Evolutionary conservation across 2,113 vertebrate genomes (phyloP).

Genomic region (Pelecanus crispus): DNA sequence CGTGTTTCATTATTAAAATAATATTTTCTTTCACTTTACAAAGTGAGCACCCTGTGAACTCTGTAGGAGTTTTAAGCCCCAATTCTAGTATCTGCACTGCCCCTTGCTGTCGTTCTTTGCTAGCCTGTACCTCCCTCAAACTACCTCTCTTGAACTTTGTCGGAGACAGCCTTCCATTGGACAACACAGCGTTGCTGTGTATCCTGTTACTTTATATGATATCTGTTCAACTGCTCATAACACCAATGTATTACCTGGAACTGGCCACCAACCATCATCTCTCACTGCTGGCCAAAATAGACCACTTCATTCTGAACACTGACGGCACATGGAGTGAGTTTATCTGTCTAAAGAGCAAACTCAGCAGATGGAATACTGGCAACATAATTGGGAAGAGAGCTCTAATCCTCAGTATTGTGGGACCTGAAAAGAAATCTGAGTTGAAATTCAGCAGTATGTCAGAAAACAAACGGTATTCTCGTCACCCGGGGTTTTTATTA

Average conservation of each 20-base stretch:
- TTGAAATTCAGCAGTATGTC: neutral
- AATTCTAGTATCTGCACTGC: neutral
- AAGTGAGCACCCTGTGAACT: neutral
- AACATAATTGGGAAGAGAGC: neutral
- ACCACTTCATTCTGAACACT: neutral
- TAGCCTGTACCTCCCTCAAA: neutral
- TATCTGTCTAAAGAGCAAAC: neutral
- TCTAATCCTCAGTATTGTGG: conserved; percentile 39
- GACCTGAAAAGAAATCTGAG: neutral
- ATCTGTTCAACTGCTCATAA: neutral
- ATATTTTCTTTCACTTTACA: neutral
- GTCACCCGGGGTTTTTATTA: neutral
- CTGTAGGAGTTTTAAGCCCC: neutral
- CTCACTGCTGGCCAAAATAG: neutral
- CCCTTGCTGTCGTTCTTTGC: neutral
- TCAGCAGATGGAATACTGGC: neutral
- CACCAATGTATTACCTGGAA: neutral
- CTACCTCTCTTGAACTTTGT: neutral
- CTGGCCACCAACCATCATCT: neutral
- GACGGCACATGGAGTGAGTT: neutral
- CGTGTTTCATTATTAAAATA: neutral
- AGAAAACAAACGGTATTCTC: conserved; percentile 5
- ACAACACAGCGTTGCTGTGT: neutral
- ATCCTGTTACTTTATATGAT: neutral
- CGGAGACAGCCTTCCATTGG: neutral